These are phyloP conservation scores for Ceratotherium simum DNA, from an alignment of 2,113 vertebrate genomes.

Conservation along the genomic window DNA sequence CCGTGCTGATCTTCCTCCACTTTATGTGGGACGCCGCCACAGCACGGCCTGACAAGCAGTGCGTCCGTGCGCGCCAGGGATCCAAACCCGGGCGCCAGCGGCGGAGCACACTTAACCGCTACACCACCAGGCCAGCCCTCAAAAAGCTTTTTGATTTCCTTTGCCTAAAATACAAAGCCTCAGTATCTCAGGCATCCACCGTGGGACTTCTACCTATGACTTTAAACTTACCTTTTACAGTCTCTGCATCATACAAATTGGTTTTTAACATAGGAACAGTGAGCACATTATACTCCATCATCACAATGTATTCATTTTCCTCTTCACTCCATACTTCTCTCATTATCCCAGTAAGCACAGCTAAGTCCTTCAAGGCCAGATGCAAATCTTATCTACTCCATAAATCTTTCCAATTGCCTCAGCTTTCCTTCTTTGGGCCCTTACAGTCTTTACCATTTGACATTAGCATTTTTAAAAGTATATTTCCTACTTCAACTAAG, in stretches of 20 bases:
- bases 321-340: neutral
- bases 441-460: neutral
- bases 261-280: neutral
- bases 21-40: too few relatives aligned
- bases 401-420: neutral
- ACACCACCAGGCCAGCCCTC: neutral
- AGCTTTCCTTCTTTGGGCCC: neutral
- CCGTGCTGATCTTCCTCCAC: too few relatives aligned
- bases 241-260: constrained; percentile 21
- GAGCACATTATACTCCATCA: neutral
- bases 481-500: constrained; percentile 8
- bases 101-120: too few relatives aligned
- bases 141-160: constrained; percentile 1
- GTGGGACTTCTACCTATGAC: neutral
- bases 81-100: too few relatives aligned
- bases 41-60: too few relatives aligned
- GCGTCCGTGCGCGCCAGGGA: too few relatives aligned
- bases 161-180: constrained; percentile 4
- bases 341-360: neutral
- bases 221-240: neutral
- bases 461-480: neutral
- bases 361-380: neutral
- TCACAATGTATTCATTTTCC: neutral
- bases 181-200: neutral
- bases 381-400: constrained; percentile 12